Evolutionary conservation across 2,888 invertebrate species (phyloP).

Genomic region (Barypeithes pellucidus): DNA sequence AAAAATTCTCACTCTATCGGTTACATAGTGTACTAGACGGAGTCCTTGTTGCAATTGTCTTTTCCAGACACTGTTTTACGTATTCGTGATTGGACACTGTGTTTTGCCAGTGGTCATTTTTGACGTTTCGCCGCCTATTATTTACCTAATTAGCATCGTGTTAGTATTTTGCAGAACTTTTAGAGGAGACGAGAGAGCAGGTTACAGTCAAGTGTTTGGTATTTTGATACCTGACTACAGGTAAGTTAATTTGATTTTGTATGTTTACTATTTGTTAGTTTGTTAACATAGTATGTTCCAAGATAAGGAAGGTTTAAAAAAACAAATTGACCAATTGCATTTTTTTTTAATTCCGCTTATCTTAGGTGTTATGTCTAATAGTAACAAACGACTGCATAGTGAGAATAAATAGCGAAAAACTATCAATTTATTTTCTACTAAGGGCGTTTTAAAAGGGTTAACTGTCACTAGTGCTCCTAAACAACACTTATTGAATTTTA

Average conservation of each 20-base stretch:
- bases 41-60: not conserved
- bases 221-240: conserved; percentile 17
- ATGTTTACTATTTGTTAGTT: not conserved
- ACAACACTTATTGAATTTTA: no score
- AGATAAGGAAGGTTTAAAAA: no score
- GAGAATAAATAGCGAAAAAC: no score
- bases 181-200: not conserved
- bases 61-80: not conserved
- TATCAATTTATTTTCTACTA: not conserved
- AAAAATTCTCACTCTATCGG: conserved; percentile 43
- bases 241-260: conserved; percentile 17
- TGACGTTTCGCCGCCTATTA: conserved; percentile 8
- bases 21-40: conserved; percentile 18
- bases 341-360: no score
- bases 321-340: no score
- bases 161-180: not conserved
- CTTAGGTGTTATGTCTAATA: no score
- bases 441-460: no score
- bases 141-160: no score
- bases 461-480: no score
- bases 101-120: conserved; percentile 12
- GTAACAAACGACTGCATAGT: no score
- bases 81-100: not conserved
- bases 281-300: not conserved
- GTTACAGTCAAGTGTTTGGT: not conserved